Conservation (phyloP, 2,888 invertebrate genomes). For the Apoderus coryli region DNA sequence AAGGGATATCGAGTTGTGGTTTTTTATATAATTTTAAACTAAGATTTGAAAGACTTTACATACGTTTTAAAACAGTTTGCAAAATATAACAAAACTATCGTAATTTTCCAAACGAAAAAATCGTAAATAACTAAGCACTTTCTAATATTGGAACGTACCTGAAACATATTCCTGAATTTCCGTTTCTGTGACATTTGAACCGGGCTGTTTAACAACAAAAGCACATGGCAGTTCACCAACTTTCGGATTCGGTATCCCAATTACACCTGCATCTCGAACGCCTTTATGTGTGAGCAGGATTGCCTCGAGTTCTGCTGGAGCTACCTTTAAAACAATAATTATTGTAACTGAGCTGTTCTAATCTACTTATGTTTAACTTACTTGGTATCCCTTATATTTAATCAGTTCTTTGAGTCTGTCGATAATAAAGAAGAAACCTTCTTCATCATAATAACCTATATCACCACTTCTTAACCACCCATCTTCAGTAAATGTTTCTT, state of each 20-base stretch:
- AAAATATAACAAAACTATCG: too few relatives aligned
- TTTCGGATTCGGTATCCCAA: conserved; percentile 57
- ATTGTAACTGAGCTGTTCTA: background rate
- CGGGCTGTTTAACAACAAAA: conserved; percentile 50
- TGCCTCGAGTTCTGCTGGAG: conserved; percentile 75
- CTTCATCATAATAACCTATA: conserved; percentile 67
- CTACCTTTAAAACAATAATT: conserved; percentile 36
- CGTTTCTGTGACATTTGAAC: conserved; percentile 33
- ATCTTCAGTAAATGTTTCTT: conserved; percentile 51
- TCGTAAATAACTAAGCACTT: too few relatives aligned
- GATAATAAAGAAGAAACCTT: conserved; percentile 69
- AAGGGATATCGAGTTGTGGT: too few relatives aligned
- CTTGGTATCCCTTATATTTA: conserved; percentile 81
- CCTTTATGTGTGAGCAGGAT: conserved; percentile 52
- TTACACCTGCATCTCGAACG: conserved; percentile 65
- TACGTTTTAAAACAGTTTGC: too few relatives aligned
- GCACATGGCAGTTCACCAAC: conserved; percentile 64
- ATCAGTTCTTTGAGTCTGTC: conserved; percentile 85
- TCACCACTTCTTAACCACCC: conserved; percentile 76
- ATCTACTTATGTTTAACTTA: too few relatives aligned
- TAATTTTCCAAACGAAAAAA: too few relatives aligned
- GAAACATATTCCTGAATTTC: conserved; percentile 32
- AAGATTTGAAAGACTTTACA: too few relatives aligned
- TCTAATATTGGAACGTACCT: conserved; percentile 16
- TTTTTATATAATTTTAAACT: too few relatives aligned